Evolutionary conservation across 2,888 invertebrate species (phyloP).

Genomic region (Keiferia lycopersicella): DNA sequence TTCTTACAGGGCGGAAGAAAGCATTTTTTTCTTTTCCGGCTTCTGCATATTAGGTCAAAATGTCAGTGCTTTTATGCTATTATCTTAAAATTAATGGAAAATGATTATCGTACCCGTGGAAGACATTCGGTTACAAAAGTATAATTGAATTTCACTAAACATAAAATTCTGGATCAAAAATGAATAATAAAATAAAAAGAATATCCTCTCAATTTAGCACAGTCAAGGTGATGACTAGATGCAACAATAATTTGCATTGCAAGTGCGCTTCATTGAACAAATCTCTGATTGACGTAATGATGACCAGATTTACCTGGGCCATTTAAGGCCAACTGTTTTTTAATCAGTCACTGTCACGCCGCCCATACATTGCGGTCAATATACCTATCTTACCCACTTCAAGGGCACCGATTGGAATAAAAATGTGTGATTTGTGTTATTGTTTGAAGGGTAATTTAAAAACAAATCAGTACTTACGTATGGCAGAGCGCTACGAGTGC

Average conservation of each 20-base stretch:
- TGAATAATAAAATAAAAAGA: too few species aligned
- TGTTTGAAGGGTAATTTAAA: conserved; percentile 27
- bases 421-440: neutral
- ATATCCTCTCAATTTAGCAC: too few species aligned
- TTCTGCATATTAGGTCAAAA: neutral
- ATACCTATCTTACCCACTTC: too few species aligned
- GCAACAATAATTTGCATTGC: neutral
- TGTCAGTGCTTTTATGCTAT: conserved; percentile 3
- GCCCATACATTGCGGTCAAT: neutral
- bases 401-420: neutral
- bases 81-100: conserved; percentile 26
- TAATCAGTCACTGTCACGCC: neutral
- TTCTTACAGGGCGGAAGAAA: conserved; percentile 7
- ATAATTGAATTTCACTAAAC: neutral
- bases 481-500: conserved; percentile 61
- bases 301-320: conserved; percentile 1
- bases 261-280: neutral
- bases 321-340: conserved; percentile 7
- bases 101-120: neutral
- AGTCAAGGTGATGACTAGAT: too few species aligned
- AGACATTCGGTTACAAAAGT: neutral
- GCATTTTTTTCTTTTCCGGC: neutral
- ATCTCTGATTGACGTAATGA: neutral
- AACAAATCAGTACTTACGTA: conserved; percentile 57
- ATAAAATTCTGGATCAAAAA: too few species aligned